Conservation (phyloP, 2,888 invertebrate genomes). For the Enchytraeus crypticus region DNA sequence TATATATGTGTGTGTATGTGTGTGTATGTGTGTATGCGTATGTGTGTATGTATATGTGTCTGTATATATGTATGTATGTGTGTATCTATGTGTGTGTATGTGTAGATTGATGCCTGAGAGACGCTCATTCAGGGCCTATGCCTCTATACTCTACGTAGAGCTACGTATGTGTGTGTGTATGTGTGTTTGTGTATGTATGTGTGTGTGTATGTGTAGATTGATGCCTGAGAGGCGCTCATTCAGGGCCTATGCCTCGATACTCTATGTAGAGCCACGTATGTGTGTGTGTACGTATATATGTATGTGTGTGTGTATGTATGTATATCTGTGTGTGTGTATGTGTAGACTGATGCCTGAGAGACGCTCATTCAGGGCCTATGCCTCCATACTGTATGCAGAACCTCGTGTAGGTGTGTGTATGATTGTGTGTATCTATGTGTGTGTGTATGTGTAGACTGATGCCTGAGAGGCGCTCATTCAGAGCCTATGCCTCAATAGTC, state of each 20-base stretch:
- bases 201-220: slow-evolving; percentile 41
- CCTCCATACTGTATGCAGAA: slow-evolving; percentile 49
- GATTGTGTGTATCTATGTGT: slow-evolving; percentile 50
- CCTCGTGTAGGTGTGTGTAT: no score
- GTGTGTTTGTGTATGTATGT: no score
- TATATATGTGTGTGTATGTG: no score
- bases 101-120: slow-evolving; percentile 40
- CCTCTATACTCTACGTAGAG: slow-evolving; percentile 49
- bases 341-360: slow-evolving; percentile 40
- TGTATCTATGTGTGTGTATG: no score
- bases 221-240: slow-evolving; percentile 48
- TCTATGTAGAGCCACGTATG: slow-evolving; percentile 51
- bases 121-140: slow-evolving; percentile 49
- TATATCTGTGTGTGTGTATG: no score
- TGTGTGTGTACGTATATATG: no score
- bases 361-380: slow-evolving; percentile 49
- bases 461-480: slow-evolving; percentile 48
- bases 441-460: slow-evolving; percentile 37
- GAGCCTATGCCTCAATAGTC: slow-evolving; percentile 49
- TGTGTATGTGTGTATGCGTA: no score
- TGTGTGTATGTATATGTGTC: no score
- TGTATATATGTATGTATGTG: no score
- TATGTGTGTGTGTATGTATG: no score
- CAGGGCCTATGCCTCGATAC: slow-evolving; percentile 48
- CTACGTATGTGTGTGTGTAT: no score